Evolutionary conservation across 1,140 invertebrate genomes (phyloP), one percentile per base, ranked within the genome.

Genomic region (Bombus balteatus): DNA sequence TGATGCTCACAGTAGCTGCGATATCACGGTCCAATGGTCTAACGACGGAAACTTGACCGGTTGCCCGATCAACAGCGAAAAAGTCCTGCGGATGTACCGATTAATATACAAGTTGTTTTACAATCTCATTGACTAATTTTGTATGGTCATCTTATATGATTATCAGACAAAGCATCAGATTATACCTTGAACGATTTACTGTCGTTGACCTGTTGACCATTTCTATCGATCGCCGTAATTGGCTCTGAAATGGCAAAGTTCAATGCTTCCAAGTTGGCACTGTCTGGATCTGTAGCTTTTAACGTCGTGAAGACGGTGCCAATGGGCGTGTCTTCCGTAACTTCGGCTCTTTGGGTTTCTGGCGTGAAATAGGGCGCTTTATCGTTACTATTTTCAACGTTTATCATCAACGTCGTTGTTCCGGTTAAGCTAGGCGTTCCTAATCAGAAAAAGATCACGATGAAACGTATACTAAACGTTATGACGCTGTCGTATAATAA

Each of bases 321-420:
- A 2, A 97, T 94, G 2, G 96, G 94, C 1, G 97, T 97, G 94
- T 98, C 97, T 92, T 98, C 97, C 3, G 97, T 97, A 4, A 98
- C 97, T 92, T 98, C 97, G 1, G 98, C 97, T 88, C 97, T 96
- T 93, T 98, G 98, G 4, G 97, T 97, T 65, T 96, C 94, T 0
- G 98, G 98, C 5, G 96, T 96, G 92, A 99, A 99, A 91, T 97
- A 97, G 1, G 98, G 98, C 86, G 97, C 96, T 93, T 98, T 99
- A 92, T 99, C 98, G 93, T 99, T 99, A 47, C 97, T 98, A 92
- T 98, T 98, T 39, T 97, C 96, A 3, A 99, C 96, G 88, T 96
- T 97, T 4, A 99, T 96, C 70, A 96, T 97, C 1, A 99, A 90
- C 1, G 97, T 97, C 0, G 98, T 97, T 0, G 97, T 98, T 25